Percentiles rank a stretch among this genome's conserved stretches.
These are phyloP conservation scores for Diplolepis rosae DNA, from an alignment of 2,888 invertebrate genomes.

Conservation along the genomic window DNA sequence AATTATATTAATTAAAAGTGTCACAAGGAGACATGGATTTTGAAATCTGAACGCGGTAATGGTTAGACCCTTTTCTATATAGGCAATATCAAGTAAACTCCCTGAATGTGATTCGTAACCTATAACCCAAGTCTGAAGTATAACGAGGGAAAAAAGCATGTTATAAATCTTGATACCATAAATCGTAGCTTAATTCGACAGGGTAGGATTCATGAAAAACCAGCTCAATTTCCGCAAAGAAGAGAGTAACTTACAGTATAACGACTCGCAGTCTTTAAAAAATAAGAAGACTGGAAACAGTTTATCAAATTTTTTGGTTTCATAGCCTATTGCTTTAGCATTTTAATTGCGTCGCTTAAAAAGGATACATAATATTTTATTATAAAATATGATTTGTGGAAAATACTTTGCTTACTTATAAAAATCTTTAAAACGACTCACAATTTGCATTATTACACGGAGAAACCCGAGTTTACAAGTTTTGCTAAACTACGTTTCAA, in stretches of 20 bases:
- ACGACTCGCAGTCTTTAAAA: neutral
- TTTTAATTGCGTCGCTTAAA: too few relatives aligned
- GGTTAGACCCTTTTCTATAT: constrained; percentile 6
- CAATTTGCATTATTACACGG: neutral
- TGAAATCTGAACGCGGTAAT: neutral
- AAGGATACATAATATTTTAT: too few relatives aligned
- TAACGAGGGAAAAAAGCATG: constrained; percentile 49
- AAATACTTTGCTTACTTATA: too few relatives aligned
- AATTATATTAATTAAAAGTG: too few relatives aligned
- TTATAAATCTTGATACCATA: constrained; percentile 59
- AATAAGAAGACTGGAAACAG: neutral
- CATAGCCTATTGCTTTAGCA: too few relatives aligned
- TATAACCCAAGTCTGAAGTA: constrained; percentile 21
- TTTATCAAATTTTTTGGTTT: too few relatives aligned
- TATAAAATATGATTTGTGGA: too few relatives aligned
- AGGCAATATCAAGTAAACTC: constrained; percentile 12
- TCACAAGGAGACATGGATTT: too few relatives aligned
- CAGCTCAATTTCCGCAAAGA: neutral
- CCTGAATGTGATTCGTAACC: constrained; percentile 13
- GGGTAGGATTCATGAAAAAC: constrained; percentile 28
- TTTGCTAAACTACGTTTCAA: too few relatives aligned
- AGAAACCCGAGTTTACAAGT: too few relatives aligned
- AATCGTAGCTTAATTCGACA: constrained; percentile 56
- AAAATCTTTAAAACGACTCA: neutral
- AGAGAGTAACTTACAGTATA: neutral